Conservation (phyloP, 2,113 vertebrate genomes). For the Setophaga petechia region DNA sequence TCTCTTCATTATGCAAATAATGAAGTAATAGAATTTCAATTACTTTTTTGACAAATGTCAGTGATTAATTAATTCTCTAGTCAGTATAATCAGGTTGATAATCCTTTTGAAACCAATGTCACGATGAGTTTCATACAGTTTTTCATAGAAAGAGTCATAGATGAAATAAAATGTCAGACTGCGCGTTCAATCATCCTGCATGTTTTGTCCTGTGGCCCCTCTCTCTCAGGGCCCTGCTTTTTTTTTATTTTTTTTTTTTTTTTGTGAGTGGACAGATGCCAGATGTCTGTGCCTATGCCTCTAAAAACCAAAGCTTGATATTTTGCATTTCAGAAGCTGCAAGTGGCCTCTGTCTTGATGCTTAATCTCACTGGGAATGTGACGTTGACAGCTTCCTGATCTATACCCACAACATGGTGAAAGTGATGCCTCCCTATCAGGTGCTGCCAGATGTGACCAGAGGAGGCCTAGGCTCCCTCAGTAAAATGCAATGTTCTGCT, state of each 20-base stretch:
- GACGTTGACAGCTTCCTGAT: background rate
- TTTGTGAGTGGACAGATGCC: background rate
- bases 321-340: background rate
- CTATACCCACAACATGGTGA: background rate
- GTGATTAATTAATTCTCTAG: conserved; percentile 50
- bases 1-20: conserved; percentile 63
- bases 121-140: background rate
- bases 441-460: background rate
- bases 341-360: background rate
- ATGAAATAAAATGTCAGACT: background rate
- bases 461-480: background rate
- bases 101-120: conserved; percentile 44
- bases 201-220: background rate
- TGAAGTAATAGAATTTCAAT: conserved; percentile 47
- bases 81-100: conserved; percentile 23
- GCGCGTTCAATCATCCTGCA: background rate
- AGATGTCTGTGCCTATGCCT: background rate
- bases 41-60: conserved; percentile 38
- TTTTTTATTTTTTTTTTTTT: background rate
- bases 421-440: rapidly evolving
- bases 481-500: background rate
- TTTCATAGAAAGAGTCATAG: background rate
- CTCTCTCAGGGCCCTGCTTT: background rate
- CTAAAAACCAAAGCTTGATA: background rate
- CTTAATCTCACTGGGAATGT: background rate